Conservation (phyloP, 2,113 vertebrate genomes). For the Hucho hucho region DNA sequence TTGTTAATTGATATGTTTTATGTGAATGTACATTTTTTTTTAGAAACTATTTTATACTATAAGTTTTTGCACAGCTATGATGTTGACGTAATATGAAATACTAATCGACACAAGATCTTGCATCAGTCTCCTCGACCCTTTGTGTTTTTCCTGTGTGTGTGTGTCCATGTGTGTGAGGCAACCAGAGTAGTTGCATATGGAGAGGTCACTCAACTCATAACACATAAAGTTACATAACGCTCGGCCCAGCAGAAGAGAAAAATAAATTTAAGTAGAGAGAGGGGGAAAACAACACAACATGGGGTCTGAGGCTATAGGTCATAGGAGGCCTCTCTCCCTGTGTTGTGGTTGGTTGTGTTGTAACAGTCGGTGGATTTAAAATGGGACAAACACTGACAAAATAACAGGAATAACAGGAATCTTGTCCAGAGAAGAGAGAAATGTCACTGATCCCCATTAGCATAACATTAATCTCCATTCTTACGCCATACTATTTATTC, state of each 20-base stretch:
- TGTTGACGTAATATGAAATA: constrained; percentile 66
- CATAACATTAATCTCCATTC: no score
- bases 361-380: no score
- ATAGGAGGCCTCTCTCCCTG: no score
- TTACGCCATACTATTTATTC: no score
- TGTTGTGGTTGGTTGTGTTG: no score
- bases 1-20: constrained; percentile 82
- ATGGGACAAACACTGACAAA: no score
- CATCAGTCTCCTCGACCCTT: constrained; percentile 26
- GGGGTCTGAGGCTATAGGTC: constrained; percentile 32
- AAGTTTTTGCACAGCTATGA: constrained; percentile 89
- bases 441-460: no score
- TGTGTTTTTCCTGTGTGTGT: background rate
- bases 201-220: constrained; percentile 17
- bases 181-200: background rate
- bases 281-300: constrained; percentile 3
- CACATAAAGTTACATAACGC: constrained; percentile 38
- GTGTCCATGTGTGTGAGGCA: background rate
- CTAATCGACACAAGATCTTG: constrained; percentile 38
- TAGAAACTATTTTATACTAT: constrained; percentile 87
- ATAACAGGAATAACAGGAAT: no score
- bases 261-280: constrained; percentile 52
- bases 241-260: constrained; percentile 13
- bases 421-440: no score
- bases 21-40: constrained; percentile 83